These are phyloP conservation scores for Dugesia japonica DNA, from an alignment of 2,888 invertebrate species.

Conservation along the genomic window DNA sequence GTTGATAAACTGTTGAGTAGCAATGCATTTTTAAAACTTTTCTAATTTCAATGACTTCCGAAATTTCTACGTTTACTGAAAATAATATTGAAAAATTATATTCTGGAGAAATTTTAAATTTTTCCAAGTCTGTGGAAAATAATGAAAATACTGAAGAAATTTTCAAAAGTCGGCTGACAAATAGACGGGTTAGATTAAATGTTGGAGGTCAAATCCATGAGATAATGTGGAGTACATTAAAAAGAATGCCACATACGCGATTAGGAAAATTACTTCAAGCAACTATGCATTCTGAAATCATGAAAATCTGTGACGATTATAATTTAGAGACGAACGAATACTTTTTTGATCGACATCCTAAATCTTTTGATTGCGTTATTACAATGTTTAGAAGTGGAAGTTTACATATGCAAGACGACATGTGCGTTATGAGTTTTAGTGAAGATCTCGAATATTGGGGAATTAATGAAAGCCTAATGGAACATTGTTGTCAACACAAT, in stretches of 20 bases:
- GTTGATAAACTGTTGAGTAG: not conserved
- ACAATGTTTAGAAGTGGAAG: conserved; percentile 92
- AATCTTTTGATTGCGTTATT: conserved; percentile 82
- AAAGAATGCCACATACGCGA: conserved; percentile 79
- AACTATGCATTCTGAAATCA: conserved; percentile 25
- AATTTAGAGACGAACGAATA: conserved; percentile 89
- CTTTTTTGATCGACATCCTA: conserved; percentile 93
- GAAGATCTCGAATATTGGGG: conserved; percentile 34
- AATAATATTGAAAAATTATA: no score
- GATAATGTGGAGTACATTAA: conserved; percentile 79
- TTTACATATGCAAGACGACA: conserved; percentile 77
- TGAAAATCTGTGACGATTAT: conserved; percentile 86
- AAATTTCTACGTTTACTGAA: not conserved
- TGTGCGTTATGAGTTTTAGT: conserved; percentile 32
- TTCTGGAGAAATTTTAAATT: not conserved
- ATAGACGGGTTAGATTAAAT: conserved; percentile 72
- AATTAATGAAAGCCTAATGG: conserved; percentile 32
- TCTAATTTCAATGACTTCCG: not conserved
- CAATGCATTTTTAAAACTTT: not conserved
- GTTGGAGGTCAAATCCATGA: conserved; percentile 86
- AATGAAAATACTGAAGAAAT: not conserved
- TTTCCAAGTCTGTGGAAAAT: not conserved
- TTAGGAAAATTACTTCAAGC: conserved; percentile 57
- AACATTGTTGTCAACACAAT: conserved; percentile 33
- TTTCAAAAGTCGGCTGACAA: not conserved